Evolutionary conservation across 2,888 invertebrate genomes (phyloP).

Genomic region (Morpho achilles): DNA sequence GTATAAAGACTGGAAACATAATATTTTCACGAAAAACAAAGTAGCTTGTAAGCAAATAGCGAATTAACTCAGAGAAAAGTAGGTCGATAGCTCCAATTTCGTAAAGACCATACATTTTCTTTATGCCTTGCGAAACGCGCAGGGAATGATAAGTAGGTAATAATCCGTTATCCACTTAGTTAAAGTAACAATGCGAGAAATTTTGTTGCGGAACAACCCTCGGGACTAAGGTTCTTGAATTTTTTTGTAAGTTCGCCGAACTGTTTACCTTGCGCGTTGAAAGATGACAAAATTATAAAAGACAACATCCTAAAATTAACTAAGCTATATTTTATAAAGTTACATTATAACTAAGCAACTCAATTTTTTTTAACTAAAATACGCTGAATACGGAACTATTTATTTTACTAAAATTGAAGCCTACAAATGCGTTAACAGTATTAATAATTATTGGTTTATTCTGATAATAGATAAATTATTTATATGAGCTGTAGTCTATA

Average conservation of each 20-base stretch:
- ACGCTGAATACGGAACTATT: too few species aligned
- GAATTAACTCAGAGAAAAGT: slow-evolving; percentile 24
- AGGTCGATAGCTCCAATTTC: slow-evolving; percentile 28
- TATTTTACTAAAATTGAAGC: too few species aligned
- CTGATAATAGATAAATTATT: too few species aligned
- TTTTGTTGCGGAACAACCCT: slow-evolving; percentile 13
- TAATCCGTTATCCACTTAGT: slow-evolving; percentile 30
- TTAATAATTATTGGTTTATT: too few species aligned
- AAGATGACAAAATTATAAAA: too few species aligned
- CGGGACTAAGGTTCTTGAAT: background rate
- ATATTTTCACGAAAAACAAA: slow-evolving; percentile 14
- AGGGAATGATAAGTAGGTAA: slow-evolving; percentile 31
- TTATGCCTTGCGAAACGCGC: slow-evolving; percentile 24
- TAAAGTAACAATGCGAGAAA: slow-evolving; percentile 21
- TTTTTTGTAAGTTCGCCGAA: background rate
- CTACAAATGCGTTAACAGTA: too few species aligned
- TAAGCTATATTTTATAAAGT: too few species aligned
- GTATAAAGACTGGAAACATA: background rate
- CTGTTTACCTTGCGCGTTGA: background rate
- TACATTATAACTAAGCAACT: too few species aligned
- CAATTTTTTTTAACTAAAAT: too few species aligned
- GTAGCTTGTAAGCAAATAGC: slow-evolving; percentile 15
- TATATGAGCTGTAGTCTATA: too few species aligned
- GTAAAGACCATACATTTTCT: slow-evolving; percentile 31
- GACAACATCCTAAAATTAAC: too few species aligned